phyloP scores from a whole-genome alignment of 2,888 invertebrate species.

The Leptopilina myrica region DNA sequence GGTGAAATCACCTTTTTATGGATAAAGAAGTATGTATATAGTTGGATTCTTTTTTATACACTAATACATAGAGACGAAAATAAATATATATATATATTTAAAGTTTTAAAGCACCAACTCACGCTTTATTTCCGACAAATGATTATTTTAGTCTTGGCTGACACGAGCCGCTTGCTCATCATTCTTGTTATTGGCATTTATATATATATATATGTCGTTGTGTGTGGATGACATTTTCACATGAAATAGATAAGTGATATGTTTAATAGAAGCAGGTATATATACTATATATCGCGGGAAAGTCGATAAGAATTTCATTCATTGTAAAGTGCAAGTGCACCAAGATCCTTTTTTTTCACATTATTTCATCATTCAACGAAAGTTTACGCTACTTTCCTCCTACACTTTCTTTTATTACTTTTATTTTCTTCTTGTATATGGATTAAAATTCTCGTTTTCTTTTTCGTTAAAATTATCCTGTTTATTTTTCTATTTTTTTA shows the following conservation, averaged over 20 bases:
- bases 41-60: too few species aligned
- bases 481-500: too few species aligned
- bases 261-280: background rate
- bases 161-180: slow-evolving; percentile 32
- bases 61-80: too few species aligned
- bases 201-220: too few species aligned
- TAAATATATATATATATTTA: background rate
- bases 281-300: background rate
- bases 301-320: slow-evolving; percentile 28
- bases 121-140: slow-evolving; percentile 4
- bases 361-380: background rate
- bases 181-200: slow-evolving; percentile 14
- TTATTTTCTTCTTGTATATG: background rate
- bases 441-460: too few species aligned
- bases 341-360: background rate
- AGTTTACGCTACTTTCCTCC: background rate
- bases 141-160: slow-evolving; percentile 33
- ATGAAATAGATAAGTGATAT: slow-evolving; percentile 2
- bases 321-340: background rate
- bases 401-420: background rate
- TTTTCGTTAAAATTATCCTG: too few species aligned
- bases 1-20: background rate
- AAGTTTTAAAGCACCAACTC: background rate
- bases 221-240: slow-evolving; percentile 23
- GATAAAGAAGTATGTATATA: too few species aligned